These are phyloP conservation scores for Sterna hirundo DNA, from an alignment of 2,113 vertebrate species.

Conservation along the genomic window DNA sequence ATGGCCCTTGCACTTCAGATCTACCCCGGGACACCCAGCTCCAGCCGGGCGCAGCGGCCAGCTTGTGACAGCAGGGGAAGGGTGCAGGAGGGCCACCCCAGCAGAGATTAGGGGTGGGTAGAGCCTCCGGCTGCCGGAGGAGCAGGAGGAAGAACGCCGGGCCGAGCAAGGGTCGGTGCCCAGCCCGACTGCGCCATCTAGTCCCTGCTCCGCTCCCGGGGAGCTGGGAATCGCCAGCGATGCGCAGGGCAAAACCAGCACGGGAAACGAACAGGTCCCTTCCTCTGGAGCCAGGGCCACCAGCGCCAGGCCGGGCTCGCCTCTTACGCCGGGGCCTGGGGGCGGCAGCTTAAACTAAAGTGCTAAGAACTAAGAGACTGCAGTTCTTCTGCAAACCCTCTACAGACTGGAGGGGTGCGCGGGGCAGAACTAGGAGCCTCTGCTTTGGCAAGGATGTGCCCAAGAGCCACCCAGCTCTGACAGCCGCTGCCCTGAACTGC, in stretches of 20 bases:
- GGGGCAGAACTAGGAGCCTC: neutral
- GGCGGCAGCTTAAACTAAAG: neutral
- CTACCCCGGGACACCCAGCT: rapidly evolving
- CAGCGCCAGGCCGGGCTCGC: neutral
- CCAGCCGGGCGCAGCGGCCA: rapidly evolving
- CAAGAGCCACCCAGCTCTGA: neutral
- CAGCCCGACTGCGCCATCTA: constrained; percentile 37
- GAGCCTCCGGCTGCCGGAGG: neutral
- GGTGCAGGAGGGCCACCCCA: neutral
- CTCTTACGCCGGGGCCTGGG: neutral
- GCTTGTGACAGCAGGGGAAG: neutral
- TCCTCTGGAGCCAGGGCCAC: neutral
- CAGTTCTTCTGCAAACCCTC: neutral
- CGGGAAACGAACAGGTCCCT: neutral
- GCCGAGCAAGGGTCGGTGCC: neutral
- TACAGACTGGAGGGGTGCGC: rapidly evolving
- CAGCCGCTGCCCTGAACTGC: neutral
- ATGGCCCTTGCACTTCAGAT: neutral
- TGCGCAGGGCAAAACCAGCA: neutral
- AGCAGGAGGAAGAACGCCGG: neutral
- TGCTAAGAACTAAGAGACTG: neutral
- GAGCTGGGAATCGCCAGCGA: rapidly evolving
- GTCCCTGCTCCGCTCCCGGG: neutral
- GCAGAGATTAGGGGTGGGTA: too few species aligned
- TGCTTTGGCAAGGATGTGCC: neutral